A percentile compares a stretch with the other conserved stretches of the same genome.
Evolutionary conservation across 2,797 vertebrate genomes (phyloP).

Genomic region (Menidia menidia): DNA sequence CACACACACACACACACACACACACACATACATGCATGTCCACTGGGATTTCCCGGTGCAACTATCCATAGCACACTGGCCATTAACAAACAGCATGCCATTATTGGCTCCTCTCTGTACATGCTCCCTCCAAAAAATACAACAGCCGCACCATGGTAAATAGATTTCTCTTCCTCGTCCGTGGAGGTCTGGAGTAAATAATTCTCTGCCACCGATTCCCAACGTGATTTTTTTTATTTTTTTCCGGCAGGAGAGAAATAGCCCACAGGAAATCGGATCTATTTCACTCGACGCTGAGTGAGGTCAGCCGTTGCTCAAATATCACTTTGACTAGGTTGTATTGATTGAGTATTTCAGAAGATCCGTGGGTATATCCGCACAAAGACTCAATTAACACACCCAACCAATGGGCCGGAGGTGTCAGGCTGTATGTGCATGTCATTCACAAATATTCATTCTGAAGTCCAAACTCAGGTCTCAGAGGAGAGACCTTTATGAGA

Average conservation of each 20-base stretch:
- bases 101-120: slow-evolving; percentile 67
- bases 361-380: slow-evolving; percentile 47
- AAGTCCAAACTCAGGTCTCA: slow-evolving; percentile 16
- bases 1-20: slow-evolving; percentile 36
- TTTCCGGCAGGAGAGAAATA: slow-evolving; percentile 44
- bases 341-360: slow-evolving; percentile 68
- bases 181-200: slow-evolving; percentile 65
- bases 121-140: slow-evolving; percentile 41
- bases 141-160: slow-evolving; percentile 69
- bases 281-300: slow-evolving; percentile 58
- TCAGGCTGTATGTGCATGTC: slow-evolving; percentile 7
- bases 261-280: slow-evolving; percentile 69
- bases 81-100: slow-evolving; percentile 77
- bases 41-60: slow-evolving; percentile 74
- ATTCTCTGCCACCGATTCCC: slow-evolving; percentile 36
- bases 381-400: slow-evolving; percentile 56
- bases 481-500: slow-evolving; percentile 24
- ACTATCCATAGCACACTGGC: slow-evolving; percentile 65
- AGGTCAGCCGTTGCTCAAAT: slow-evolving; percentile 70
- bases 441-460: slow-evolving; percentile 22
- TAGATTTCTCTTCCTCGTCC: slow-evolving; percentile 59
- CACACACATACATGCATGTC: slow-evolving; percentile 36
- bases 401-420: slow-evolving; percentile 11
- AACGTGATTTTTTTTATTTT: slow-evolving; percentile 49
- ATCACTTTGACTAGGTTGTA: slow-evolving; percentile 58